These are phyloP conservation scores for Bettongia penicillata DNA, from an alignment of 2,113 vertebrate species.

Conservation along the genomic window DNA sequence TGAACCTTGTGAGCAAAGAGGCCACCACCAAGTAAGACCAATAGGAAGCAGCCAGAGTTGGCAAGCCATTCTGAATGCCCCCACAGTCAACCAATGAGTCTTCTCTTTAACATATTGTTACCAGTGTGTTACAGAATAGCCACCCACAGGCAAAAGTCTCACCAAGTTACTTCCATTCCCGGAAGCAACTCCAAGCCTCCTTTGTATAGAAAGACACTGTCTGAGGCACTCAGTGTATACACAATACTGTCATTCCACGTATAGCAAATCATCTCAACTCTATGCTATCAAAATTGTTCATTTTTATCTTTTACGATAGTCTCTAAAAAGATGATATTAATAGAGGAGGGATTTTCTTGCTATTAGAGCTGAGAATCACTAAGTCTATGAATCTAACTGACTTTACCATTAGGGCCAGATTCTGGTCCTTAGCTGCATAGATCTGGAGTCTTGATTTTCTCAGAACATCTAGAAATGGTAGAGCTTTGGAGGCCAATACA, in stretches of 20 bases:
- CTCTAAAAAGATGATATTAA: neutral
- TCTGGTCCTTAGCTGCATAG: neutral
- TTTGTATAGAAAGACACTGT: neutral
- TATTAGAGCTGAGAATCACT: neutral
- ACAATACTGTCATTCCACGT: neutral
- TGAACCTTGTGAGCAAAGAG: neutral
- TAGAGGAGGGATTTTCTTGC: neutral
- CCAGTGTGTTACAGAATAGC: neutral
- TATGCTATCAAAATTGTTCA: neutral
- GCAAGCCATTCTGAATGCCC: neutral
- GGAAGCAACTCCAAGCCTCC: neutral
- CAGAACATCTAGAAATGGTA: neutral
- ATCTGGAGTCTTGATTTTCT: neutral
- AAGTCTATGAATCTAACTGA: neutral
- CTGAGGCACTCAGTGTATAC: neutral
- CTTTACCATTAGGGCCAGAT: neutral
- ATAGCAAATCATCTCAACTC: neutral
- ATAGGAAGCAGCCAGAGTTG: neutral
- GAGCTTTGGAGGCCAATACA: neutral
- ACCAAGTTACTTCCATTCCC: neutral
- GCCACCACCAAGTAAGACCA: neutral
- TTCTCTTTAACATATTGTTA: neutral
- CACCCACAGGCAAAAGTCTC: neutral
- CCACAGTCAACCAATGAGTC: neutral
- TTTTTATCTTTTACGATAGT: neutral